These are phyloP conservation scores for Deilephila elpenor DNA, from an alignment of 2,888 invertebrate genomes.

Conservation along the genomic window DNA sequence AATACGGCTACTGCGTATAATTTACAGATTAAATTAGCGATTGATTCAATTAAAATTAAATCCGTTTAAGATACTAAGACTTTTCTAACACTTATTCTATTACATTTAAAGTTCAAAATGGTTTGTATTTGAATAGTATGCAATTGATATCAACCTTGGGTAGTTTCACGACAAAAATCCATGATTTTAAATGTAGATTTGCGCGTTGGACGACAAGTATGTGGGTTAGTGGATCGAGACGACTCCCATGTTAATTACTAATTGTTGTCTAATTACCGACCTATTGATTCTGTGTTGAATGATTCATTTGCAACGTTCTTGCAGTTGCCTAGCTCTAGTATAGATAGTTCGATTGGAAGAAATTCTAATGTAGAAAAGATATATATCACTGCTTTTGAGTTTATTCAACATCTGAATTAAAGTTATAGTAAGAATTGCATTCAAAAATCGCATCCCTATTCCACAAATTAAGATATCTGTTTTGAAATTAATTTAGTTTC, in stretches of 20 bases:
- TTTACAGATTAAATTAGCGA: background rate
- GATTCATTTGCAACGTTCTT: background rate
- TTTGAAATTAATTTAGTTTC: no score
- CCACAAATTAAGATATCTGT: no score
- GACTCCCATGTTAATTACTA: background rate
- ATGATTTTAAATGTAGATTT: slow-evolving; percentile 21
- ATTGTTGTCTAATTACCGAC: background rate
- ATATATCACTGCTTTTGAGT: no score
- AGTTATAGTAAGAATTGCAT: no score
- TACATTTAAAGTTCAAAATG: background rate
- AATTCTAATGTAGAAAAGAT: no score
- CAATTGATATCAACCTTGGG: background rate
- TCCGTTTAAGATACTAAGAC: background rate
- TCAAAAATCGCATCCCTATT: no score
- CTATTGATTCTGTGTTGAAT: background rate
- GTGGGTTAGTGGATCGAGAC: slow-evolving; percentile 3
- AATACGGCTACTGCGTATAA: background rate
- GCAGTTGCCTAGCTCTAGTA: background rate
- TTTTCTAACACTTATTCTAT: background rate
- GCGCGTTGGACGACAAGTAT: background rate
- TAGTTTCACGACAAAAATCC: slow-evolving; percentile 6
- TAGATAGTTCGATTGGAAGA: no score
- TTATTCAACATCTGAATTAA: no score
- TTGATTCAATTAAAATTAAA: background rate
- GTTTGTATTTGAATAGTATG: background rate